phyloP scores from a whole-genome alignment of 2,113 vertebrate genomes.

The Erythrolamprus reginae region DNA sequence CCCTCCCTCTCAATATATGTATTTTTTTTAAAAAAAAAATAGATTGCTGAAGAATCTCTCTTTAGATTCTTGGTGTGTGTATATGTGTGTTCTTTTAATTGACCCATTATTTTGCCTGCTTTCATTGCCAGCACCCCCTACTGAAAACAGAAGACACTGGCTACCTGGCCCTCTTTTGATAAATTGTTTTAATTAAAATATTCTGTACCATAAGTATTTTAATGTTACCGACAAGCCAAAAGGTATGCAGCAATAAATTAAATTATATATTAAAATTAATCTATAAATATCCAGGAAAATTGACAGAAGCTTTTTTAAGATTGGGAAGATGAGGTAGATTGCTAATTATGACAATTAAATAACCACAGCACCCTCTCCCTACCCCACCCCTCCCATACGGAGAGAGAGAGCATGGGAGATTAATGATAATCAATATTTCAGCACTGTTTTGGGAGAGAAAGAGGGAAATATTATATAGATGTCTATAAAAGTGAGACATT shows the following conservation, averaged over 20 bases:
- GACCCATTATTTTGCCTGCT: constrained; percentile 78
- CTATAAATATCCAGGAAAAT: constrained; percentile 77
- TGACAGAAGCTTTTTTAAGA: constrained; percentile 74
- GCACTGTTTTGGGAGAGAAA: constrained; percentile 61
- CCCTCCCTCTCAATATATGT: not conserved
- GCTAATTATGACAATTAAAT: constrained; percentile 80
- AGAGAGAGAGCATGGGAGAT: constrained; percentile 60
- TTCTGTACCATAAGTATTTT: constrained; percentile 83
- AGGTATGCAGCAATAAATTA: constrained; percentile 79
- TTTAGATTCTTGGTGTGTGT: not conserved
- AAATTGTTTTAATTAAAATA: constrained; percentile 88
- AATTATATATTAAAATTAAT: constrained; percentile 78
- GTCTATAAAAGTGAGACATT: constrained; percentile 64
- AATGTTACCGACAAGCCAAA: constrained; percentile 77
- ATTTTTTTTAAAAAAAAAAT: not conserved
- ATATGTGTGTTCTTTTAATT: constrained; percentile 67
- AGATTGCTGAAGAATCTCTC: not conserved
- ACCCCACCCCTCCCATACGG: not conserved
- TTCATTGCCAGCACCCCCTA: constrained; percentile 73
- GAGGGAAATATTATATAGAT: constrained; percentile 62
- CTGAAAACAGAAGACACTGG: constrained; percentile 71
- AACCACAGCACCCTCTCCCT: constrained; percentile 33
- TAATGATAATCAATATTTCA: constrained; percentile 76
- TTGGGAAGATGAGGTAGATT: constrained; percentile 61
- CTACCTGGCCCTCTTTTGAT: constrained; percentile 80